Evolutionary conservation across 2,113 vertebrate species (phyloP), one percentile per base, ranked within the genome.

Genomic region (Tor tambroides): DNA sequence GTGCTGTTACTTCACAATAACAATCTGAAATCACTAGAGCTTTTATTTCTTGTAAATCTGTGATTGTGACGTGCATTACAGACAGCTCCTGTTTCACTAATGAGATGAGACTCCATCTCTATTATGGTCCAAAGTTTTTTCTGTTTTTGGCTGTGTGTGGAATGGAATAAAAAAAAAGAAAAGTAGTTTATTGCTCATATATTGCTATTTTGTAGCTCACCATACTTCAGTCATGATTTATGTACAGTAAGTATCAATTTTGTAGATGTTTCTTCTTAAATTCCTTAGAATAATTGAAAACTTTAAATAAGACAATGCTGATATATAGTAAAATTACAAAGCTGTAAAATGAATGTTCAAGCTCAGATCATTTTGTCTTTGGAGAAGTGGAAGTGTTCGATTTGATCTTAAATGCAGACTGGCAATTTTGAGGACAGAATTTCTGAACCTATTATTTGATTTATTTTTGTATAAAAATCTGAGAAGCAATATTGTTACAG

Each of bases 31-130:
- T 65, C 59, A 67, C 80, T 41, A 21, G 80, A 43, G 12, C 26
- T 67, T 82, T 67, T 67, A 82, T 67, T 82, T 61, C 59, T 67
- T 82, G 80, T 67, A 82, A 67, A 82, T 82, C 80, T 82, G 61
- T 82, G 61, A 67, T 82, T 82, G n/a, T 82, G 38, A 82, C 46
- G 56, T 67, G 41, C 46, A 46, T 67, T 67, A 28, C 80, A 67
- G 80, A 82, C 38, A n/a, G 61, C 35, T 81, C 59, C 17, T 6
- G 23, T 82, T 67, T 82, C 38, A 2, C 80, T 82, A 82, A 82
- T 82, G 59, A 82, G 35, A 67, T 11, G 59, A 63, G 80, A 82
- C 80, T 67, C 80, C 80, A 67, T 82, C 17, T 65, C 9, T 82
- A 2, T 43, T 63, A 63, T 26, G 9, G 4, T n/a, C 56, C 43